Evolutionary conservation across 53 echinoderm and acorn worm genomes (phyloP).

Genomic region (Glandiceps talaboti): DNA sequence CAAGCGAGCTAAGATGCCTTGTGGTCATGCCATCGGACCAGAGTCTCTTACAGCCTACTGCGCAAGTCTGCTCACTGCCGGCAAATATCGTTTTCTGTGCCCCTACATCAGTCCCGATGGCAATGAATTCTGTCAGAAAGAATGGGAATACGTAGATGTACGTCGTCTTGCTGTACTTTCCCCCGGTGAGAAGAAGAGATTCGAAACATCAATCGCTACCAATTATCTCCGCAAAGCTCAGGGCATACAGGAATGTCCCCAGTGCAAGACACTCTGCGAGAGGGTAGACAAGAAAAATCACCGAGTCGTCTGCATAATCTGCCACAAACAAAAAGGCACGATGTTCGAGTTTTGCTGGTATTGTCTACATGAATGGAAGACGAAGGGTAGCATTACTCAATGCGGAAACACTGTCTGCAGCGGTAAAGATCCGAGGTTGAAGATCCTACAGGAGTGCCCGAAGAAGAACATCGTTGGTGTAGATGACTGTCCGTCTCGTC

Average conservation of each 20-base stretch:
- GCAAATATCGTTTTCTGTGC: background rate
- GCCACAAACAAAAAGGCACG: background rate
- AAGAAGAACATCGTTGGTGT: no score
- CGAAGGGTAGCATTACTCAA: background rate
- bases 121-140: background rate
- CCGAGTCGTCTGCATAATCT: background rate
- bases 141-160: background rate
- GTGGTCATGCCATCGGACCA: background rate
- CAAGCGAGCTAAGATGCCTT: background rate
- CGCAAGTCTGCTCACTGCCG: background rate
- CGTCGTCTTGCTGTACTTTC: background rate
- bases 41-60: background rate
- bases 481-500: no score
- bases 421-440: background rate
- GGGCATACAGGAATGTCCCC: background rate
- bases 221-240: background rate
- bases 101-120: background rate
- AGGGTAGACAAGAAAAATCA: background rate
- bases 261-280: background rate
- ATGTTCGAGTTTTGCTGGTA: background rate
- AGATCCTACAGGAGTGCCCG: no score
- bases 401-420: background rate
- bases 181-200: background rate
- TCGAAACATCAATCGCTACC: background rate
- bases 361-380: background rate